Evolutionary conservation across 2,888 invertebrate species (phyloP).

Genomic region (Eutolmus rufibarbis): DNA sequence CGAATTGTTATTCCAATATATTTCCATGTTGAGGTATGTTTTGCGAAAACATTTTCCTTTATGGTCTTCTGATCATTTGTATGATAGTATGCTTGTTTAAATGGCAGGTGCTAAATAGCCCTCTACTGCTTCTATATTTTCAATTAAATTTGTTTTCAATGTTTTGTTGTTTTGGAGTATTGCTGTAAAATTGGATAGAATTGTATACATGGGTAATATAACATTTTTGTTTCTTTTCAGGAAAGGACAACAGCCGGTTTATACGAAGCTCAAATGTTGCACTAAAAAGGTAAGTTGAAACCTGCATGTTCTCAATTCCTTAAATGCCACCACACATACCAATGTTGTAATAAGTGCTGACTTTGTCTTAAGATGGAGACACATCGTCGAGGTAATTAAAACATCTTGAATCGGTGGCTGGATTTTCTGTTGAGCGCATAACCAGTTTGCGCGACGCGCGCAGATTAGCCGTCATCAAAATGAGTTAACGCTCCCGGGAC

Average conservation of each 20-base stretch:
- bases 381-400: neutral
- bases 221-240: neutral
- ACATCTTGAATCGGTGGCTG: neutral
- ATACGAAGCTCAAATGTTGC: neutral
- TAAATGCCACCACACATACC: slow-evolving; percentile 1
- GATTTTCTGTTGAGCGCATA: neutral
- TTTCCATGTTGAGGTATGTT: neutral
- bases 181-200: too few species aligned
- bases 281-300: slow-evolving; percentile 17
- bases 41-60: too few species aligned
- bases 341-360: neutral
- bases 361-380: neutral
- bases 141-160: neutral
- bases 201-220: neutral
- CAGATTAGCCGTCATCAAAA: neutral
- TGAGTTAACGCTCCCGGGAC: neutral
- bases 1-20: neutral
- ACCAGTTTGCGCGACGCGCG: neutral
- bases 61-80: neutral
- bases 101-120: neutral
- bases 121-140: neutral
- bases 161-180: neutral
- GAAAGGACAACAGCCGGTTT: neutral
- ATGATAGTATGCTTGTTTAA: neutral
- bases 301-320: neutral